phyloP scores from a whole-genome alignment of 2,888 invertebrate genomes.

The Holacanthella duospinosa region DNA sequence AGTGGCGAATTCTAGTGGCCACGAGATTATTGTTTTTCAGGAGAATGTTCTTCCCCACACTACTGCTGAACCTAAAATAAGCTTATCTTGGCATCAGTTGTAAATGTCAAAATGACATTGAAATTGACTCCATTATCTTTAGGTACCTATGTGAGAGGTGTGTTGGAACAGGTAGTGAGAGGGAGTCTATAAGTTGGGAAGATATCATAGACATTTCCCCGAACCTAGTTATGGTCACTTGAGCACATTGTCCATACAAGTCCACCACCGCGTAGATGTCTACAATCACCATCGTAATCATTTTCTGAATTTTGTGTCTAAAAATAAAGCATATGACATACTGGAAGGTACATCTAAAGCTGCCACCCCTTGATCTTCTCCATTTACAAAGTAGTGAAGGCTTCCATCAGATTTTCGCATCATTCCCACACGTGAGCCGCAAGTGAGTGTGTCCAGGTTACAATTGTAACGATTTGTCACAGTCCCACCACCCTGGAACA shows the following conservation, averaged over 20 bases:
- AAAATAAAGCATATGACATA: no score
- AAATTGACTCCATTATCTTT: conserved; percentile 31
- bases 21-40: conserved; percentile 56
- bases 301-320: no score
- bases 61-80: conserved; percentile 42
- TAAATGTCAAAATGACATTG: conserved; percentile 39
- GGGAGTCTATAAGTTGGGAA: conserved; percentile 38
- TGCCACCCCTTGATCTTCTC: conserved; percentile 75
- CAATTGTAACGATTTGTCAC: conserved; percentile 72
- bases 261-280: conserved; percentile 90
- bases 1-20: conserved; percentile 53
- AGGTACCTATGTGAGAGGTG: conserved; percentile 44
- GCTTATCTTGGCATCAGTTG: no score
- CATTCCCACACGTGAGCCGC: conserved; percentile 72
- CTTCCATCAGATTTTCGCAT: conserved; percentile 75
- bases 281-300: no score
- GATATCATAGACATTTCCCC: conserved; percentile 39
- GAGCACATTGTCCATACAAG: conserved; percentile 67
- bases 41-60: conserved; percentile 56
- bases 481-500: conserved; percentile 58
- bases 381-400: conserved; percentile 75
- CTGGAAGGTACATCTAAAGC: conserved; percentile 60
- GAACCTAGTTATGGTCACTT: conserved; percentile 51
- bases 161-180: conserved; percentile 44
- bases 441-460: conserved; percentile 68